These are phyloP conservation scores for Arctocebus calabarensis DNA, from an alignment of 2,797 vertebrate genomes.

Conservation along the genomic window DNA sequence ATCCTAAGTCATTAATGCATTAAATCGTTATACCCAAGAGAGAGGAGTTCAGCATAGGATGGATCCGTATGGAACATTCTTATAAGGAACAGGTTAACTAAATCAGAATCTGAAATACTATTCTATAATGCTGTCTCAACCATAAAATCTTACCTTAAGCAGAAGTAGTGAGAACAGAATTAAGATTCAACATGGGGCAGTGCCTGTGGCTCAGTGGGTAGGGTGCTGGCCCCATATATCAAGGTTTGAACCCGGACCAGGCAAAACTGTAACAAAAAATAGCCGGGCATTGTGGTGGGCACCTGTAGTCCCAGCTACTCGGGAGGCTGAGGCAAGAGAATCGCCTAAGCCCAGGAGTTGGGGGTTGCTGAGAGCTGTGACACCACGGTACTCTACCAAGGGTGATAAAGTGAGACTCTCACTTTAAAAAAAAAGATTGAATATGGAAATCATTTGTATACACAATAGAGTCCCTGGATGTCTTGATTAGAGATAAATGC, in stretches of 20 bases:
- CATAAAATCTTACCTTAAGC: neutral
- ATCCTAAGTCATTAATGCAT: neutral
- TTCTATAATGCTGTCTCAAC: neutral
- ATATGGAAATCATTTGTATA: neutral
- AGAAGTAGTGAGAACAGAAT: slow-evolving; percentile 24
- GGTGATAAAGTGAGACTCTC: too few species aligned
- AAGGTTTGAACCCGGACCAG: too few species aligned
- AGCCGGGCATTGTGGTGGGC: too few species aligned
- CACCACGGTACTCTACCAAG: too few species aligned
- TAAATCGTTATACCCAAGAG: neutral
- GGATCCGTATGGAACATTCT: neutral
- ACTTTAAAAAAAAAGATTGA: neutral
- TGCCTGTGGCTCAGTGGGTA: too few species aligned
- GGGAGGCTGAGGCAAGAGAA: too few species aligned
- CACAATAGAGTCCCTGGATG: neutral
- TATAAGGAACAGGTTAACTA: neutral
- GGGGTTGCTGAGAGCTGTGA: too few species aligned
- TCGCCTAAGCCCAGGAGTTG: too few species aligned
- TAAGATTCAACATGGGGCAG: neutral
- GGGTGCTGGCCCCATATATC: too few species aligned
- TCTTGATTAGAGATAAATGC: neutral
- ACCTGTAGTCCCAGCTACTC: too few species aligned
- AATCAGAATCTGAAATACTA: neutral
- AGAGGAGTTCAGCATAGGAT: neutral
- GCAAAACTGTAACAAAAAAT: too few species aligned